Base-by-base conservation (phyloP, 1,140 invertebrate species). In the Drosophila repleta region DNA sequence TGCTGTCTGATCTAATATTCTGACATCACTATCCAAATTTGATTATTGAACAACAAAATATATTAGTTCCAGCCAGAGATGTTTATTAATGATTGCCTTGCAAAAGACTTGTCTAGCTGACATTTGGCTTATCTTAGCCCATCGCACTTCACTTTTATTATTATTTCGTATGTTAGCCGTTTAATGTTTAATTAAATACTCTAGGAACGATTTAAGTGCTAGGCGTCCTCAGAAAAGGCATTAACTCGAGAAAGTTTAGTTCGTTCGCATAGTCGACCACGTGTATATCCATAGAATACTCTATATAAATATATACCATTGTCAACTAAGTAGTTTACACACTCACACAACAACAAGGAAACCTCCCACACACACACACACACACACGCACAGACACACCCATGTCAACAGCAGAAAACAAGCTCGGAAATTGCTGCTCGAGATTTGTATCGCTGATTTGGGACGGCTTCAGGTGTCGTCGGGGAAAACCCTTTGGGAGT, bases 391-490 rank as follows among this genome's bases (percentile, higher is more conserved):
- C 35, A 39, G 5, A 52, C 67, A 20, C 51, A 37, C 18, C 1
- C 52, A 55, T 18, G 6, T 3, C 20, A 37, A 39, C 2, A 11
- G 32, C 56, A 82, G 65, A 79, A 76, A 66, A 76, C 74, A 80
- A 70, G 53, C 57, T 85, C 55, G 41, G 62, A 71, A 79, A 74
- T 61, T 70, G 77, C 76, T 35, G 80, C 48, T 52, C 81, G 57
- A 66, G 80, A 85, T 81, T 84, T 76, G 60, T 76, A 85, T 85
- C 73, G 77, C n/a, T 64, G 48, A 81, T 74, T 65, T 65, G 53
- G 32, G 45, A 60, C 18, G 48, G n/a, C 37, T 37, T 26, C 66
- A 17, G 53, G 53, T 32, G 53, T 13, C 32, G 51, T 4, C 20
- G 18, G 43, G 13, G 3, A 11, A 24, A 29, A 58, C 49, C 43